A percentile compares a stretch with the other conserved stretches of the same genome.
phyloP scores from a whole-genome alignment of 35 echinoderm and acorn worm species.

The Lytechinus pictus region DNA sequence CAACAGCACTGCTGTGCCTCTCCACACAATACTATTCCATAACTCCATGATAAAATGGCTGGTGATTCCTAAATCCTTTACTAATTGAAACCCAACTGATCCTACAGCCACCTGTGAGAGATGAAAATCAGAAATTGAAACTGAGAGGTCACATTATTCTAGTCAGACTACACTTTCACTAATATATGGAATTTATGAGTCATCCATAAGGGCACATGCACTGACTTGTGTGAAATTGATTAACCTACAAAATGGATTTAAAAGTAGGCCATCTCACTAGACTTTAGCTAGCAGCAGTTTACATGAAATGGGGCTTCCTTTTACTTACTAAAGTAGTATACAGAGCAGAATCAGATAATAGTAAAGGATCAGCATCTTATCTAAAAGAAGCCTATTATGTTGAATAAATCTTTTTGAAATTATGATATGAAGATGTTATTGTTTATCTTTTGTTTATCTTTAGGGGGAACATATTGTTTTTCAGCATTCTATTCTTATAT shows the following conservation, averaged over 20 bases:
- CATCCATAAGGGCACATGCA: not conserved
- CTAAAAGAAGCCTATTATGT: too few relatives aligned
- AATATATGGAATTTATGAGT: not conserved
- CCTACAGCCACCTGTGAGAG: not conserved
- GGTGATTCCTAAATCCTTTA: not conserved
- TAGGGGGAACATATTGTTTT: too few relatives aligned
- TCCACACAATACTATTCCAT: constrained; percentile 23
- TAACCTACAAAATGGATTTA: not conserved
- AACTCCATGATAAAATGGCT: not conserved
- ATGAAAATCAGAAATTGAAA: not conserved
- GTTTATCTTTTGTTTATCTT: too few relatives aligned
- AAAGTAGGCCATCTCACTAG: not conserved
- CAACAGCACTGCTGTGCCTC: constrained; percentile 21
- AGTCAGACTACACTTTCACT: not conserved
- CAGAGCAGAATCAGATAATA: too few relatives aligned
- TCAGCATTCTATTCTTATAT: too few relatives aligned
- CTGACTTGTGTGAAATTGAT: not conserved
- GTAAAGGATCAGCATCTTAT: too few relatives aligned
- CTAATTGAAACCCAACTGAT: not conserved
- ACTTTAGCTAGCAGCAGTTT: not conserved
- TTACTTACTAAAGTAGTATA: too few relatives aligned
- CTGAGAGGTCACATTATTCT: not conserved
- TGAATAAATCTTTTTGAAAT: too few relatives aligned
- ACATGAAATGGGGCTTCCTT: too few relatives aligned
- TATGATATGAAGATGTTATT: too few relatives aligned